Evolutionary conservation across 2,888 invertebrate species (phyloP).

Genomic region (Nephrotoma flavescens): DNA sequence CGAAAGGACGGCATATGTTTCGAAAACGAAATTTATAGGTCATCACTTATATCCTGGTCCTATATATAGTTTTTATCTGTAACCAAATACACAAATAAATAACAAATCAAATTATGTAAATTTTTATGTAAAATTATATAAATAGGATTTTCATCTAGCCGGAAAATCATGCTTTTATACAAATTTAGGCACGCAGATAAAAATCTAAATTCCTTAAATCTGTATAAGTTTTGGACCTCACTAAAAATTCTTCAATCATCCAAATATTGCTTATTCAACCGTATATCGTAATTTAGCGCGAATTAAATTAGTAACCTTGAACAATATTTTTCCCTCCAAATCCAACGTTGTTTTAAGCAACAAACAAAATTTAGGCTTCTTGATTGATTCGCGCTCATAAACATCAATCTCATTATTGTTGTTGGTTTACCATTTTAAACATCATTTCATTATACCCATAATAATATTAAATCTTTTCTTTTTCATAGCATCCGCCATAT

Average conservation of each 20-base stretch:
- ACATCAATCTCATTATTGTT: neutral
- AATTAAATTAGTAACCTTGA: neutral
- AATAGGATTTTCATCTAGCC: neutral
- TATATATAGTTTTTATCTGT: no score
- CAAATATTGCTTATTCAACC: neutral
- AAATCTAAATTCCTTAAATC: neutral
- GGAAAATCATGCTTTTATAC: neutral
- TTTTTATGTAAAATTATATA: neutral
- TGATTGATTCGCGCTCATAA: neutral
- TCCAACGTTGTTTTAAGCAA: neutral
- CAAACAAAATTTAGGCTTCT: neutral
- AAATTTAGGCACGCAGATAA: neutral
- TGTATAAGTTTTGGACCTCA: neutral
- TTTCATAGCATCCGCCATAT: neutral
- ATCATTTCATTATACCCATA: neutral
- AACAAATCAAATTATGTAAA: neutral
- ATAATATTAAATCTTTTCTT: neutral
- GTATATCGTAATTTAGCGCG: neutral
- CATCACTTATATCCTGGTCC: no score
- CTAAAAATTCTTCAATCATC: neutral
- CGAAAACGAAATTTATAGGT: no score
- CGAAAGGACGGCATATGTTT: no score
- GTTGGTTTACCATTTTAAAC: neutral
- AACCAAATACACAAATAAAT: neutral
- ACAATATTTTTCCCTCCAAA: neutral